phyloP scores from a whole-genome alignment of 2,888 invertebrate species.

The Bellardia bayeri region DNA sequence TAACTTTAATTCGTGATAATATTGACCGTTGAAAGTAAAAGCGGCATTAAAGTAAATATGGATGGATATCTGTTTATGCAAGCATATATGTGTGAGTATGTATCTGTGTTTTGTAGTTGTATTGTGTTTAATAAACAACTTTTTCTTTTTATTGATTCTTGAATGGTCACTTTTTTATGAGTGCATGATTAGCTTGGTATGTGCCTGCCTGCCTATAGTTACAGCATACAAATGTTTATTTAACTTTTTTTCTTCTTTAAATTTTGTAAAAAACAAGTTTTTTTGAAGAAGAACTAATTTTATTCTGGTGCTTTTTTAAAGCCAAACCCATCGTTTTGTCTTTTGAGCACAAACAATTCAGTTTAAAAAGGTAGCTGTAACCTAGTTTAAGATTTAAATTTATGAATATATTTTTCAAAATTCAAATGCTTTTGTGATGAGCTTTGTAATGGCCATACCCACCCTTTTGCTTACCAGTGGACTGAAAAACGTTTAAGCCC shows the following conservation, averaged over 20 bases:
- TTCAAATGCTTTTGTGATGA: no score
- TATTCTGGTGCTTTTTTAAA: conserved; percentile 9
- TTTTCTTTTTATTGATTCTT: conserved; percentile 74
- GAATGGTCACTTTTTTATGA: conserved; percentile 62
- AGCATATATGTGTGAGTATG: background rate
- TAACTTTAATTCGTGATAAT: conserved; percentile 62
- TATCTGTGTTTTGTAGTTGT: background rate
- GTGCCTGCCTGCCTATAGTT: conserved; percentile 20
- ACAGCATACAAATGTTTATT: conserved; percentile 58
- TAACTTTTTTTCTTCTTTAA: conserved; percentile 12
- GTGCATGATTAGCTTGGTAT: conserved; percentile 55
- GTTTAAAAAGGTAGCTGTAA: background rate
- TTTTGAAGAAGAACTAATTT: conserved; percentile 15
- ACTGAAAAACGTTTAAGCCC: no score
- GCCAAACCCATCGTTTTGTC: background rate
- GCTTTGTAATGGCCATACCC: no score
- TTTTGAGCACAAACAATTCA: background rate
- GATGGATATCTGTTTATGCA: background rate
- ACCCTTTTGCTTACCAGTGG: no score
- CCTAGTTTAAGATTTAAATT: conserved; percentile 8
- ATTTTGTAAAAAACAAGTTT: conserved; percentile 48
- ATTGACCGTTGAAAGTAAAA: conserved; percentile 73
- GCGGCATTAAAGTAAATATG: conserved; percentile 25
- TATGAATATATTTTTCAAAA: no score
- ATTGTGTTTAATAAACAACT: conserved; percentile 63